Evolutionary conservation across 1,140 invertebrate species (phyloP).

Genomic region (Listronotus oregonensis): DNA sequence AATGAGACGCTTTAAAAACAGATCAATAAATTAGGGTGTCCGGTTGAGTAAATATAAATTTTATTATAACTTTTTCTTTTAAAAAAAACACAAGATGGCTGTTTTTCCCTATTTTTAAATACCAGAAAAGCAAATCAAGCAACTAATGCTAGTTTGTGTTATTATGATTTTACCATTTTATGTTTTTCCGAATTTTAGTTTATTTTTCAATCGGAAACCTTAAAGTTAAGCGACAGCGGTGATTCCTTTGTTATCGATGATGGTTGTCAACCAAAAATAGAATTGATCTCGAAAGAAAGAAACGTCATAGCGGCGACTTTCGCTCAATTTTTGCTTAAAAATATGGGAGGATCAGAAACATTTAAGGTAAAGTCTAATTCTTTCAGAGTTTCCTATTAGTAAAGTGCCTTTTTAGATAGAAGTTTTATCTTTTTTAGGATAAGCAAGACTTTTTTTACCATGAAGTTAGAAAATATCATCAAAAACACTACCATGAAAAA

Average conservation of each 20-base stretch:
- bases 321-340: slow-evolving; percentile 90
- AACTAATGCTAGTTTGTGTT: too few species aligned
- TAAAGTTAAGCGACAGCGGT: slow-evolving; percentile 56
- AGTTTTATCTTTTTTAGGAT: slow-evolving; percentile 60
- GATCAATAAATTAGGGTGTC: too few species aligned
- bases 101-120: too few species aligned
- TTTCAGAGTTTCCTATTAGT: not conserved
- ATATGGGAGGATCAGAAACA: slow-evolving; percentile 93
- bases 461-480: slow-evolving; percentile 85
- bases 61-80: too few species aligned
- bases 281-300: slow-evolving; percentile 79
- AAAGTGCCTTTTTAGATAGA: not conserved
- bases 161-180: too few species aligned
- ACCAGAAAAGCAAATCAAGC: too few species aligned
- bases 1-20: too few species aligned
- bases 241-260: slow-evolving; percentile 82
- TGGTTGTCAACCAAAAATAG: slow-evolving; percentile 84
- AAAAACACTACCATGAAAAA: slow-evolving; percentile 84
- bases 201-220: slow-evolving; percentile 65
- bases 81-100: too few species aligned
- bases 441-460: slow-evolving; percentile 95
- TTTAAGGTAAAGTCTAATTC: slow-evolving; percentile 66
- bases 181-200: too few species aligned
- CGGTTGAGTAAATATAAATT: too few species aligned
- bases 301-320: slow-evolving; percentile 92